Base-by-base conservation (phyloP, 2,113 vertebrate species). In the Rhabdomys dilectus region DNA sequence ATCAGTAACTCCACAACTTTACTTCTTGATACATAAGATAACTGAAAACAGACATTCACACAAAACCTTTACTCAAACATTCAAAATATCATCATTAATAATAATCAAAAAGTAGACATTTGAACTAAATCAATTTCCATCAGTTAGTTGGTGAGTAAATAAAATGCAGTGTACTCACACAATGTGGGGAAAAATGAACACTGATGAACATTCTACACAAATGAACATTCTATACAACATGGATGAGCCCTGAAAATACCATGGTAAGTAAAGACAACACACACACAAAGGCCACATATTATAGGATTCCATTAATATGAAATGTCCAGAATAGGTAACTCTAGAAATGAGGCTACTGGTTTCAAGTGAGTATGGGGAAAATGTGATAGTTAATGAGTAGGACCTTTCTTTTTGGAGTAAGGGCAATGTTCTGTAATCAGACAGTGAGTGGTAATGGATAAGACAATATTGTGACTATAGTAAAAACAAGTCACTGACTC, bases 1-100 rank as follows among this genome's bases (percentile, higher is more conserved):
- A 95, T 70, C 90, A 97, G 81, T 91, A 91, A 97, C 88, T 95
- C 56, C 76, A 88, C 58, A 97, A 93, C 93, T 91, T 86, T 62
- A 91, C 29, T 95, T 60, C 89, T 95, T 96, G 77, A 53, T 70
- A 91, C 21, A 76, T 75, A 93, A 53, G 15, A 97, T 26, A 93
- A 94, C 0, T 34, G 31, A 96, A 95, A 97, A 97, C 31, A 68
- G 70, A 78, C n/a, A 36, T 89, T 86, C 62, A 94, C 88, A 89
- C 34, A 94, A 96, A 96, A 94, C 88, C 34, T 60, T 93, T 89
- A 96, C 48, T 94, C 34, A 86, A 97, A 89, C 86, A 42, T 93
- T 91, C 92, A 95, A 0, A 89, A 36, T 64, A 95, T 42, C 45
- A 88, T 97, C 92, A 91, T 53, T 96, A 36, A n/a, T 73, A 91